Base-by-base conservation (phyloP, 2,113 vertebrate genomes). In the Nesogale talazaci region DNA sequence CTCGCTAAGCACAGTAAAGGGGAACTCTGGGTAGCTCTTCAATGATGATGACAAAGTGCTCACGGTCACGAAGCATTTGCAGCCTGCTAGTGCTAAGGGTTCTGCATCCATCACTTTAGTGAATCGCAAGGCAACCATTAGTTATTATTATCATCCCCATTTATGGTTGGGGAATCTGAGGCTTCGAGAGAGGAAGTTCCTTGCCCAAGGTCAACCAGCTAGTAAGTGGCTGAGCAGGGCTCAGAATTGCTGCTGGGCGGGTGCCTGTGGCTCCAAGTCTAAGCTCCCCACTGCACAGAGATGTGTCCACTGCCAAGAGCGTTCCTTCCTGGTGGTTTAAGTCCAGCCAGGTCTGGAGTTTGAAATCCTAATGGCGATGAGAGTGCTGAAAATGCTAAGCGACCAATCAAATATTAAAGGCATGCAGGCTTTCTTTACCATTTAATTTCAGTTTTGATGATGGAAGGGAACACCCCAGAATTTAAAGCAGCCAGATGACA, bases 371-470 rank as follows among this genome's bases (percentile, higher is more conserved):
- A 23, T 3, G 36, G 85, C 3, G 3, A 75, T 81, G 72, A 61
- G 29, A n/a, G 20, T 4, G 69, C 61, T 4, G 31, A 34, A 20
- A 34, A 84, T 76, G 31, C 70, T n/a, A 29, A 69, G 29, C 2
- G 15, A 63, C 69, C 17, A 6, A 17, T 74, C 87, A 46, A 69
- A 80, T 31, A 23, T 12, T 65, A 59, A 70, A 40, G 46, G 70
- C 85, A 34, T 0, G 4, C 61, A 57, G 36, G 14, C 72, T n/a
- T 63, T 78, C 29, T 65, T 83, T 23, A 72, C 78, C 57, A 29
- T 46, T 83, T 83, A 34, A 89, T 83, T 82, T 61, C 40, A 36
- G 57, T 86, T 94, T 82, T 86, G 36, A 63, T 81, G 56, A 88
- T 46, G 22, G 56, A 80, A 81, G 31, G 27, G 90, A 94, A 88